phyloP scores from a whole-genome alignment of 2,797 vertebrate genomes.

The Steatocranus sp. region DNA sequence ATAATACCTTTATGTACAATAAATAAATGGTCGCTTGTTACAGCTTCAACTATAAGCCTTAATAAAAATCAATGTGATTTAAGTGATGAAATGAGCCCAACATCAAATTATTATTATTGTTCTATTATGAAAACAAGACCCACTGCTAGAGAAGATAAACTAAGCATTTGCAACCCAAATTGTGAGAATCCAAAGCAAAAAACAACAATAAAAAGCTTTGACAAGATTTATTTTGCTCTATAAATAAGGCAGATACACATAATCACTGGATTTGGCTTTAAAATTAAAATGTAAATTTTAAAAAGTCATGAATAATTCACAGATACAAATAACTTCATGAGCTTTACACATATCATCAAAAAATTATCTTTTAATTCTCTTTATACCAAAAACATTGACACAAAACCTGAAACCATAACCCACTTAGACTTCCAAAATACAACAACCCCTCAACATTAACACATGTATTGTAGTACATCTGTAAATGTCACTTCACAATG shows the following conservation, averaged over 20 bases:
- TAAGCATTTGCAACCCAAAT: not conserved
- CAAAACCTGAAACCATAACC: constrained; percentile 31
- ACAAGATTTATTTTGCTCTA: constrained; percentile 52
- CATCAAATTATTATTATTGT: not conserved
- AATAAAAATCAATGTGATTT: not conserved
- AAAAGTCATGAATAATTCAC: constrained; percentile 49
- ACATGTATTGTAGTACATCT: constrained; percentile 8
- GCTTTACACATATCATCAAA: constrained; percentile 51
- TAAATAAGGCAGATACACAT: constrained; percentile 67
- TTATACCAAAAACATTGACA: constrained; percentile 46
- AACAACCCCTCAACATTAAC: constrained; percentile 22
- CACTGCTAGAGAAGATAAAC: not conserved
- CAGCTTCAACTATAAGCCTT: not conserved
- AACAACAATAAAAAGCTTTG: not conserved
- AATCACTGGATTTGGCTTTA: constrained; percentile 58
- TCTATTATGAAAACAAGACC: not conserved
- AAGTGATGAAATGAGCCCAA: not conserved
- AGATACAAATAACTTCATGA: constrained; percentile 48
- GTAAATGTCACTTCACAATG: constrained; percentile 1
- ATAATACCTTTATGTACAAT: fast-evolving
- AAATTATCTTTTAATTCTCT: constrained; percentile 28
- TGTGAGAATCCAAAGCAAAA: not conserved
- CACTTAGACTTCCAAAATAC: constrained; percentile 12
- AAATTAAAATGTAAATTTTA: constrained; percentile 33
- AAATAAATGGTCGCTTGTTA: fast-evolving